Evolutionary conservation across 1,140 invertebrate genomes (phyloP), one percentile per base, ranked within the genome.

Genomic region (Eupeodes corollae): DNA sequence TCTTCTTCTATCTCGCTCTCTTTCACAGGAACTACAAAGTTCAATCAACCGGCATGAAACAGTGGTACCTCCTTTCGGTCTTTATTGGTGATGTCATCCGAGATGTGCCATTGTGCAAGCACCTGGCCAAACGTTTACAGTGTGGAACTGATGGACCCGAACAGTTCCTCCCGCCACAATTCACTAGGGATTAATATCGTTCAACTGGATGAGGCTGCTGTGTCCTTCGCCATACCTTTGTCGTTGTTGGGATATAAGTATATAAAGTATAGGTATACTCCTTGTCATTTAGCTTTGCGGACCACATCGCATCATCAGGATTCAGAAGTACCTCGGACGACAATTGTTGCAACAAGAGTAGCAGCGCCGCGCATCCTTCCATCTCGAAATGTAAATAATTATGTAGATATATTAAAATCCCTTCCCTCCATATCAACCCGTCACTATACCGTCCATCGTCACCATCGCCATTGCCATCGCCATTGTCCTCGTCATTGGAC

Each of bases 71-170:
- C 31, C 74, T 89, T 43, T 88, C 84, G 57, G 80, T 89, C 18
- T 88, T 88, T 67, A 68, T 89, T 19, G 86, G 86, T 40, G 83
- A 89, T 63, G 84, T 86, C 56, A 76, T 88, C 38, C 81, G 80
- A 16, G 86, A 84, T 51, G 80, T 83, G 10, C 75, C 75, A 49
- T 73, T 89, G 16, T 89, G 85, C 63, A 81, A 82, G 63, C 81
- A 85, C 60, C 70, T 88, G 54, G 82, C 77, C 33, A 85, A 87
- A 61, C 73, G 83, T 52, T 61, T 68, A 59, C 63, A 57, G 45
- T 68, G 66, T 61, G 61, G 59, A 52, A 58, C 61, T 51, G 52
- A 54, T 40, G 63, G 62, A 55, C 60, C 63, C 11, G 41, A 63
- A 45, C 58, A 58, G 30, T 56, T 56, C 33, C 63, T 60, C 5